Conservation (phyloP, 2,113 vertebrate genomes). For the Monopterus albus region DNA sequence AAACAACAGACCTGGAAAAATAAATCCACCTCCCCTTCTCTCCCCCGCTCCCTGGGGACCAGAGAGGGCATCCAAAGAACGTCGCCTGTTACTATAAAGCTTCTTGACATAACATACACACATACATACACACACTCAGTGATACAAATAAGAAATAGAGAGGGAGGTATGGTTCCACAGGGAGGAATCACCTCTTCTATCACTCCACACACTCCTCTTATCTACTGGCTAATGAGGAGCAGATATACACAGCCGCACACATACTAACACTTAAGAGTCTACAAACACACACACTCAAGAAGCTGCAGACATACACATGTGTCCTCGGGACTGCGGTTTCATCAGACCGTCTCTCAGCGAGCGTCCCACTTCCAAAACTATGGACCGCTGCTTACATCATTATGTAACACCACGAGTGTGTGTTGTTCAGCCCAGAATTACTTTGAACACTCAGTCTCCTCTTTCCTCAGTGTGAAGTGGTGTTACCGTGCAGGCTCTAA, state of each 20-base stretch:
- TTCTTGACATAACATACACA: slow-evolving; percentile 56
- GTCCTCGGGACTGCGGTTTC: slow-evolving; percentile 68
- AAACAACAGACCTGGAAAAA: slow-evolving; percentile 76
- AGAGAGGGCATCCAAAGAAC: slow-evolving; percentile 68
- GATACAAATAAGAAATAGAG: slow-evolving; percentile 68
- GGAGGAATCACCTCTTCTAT: slow-evolving; percentile 77
- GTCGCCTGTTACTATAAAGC: slow-evolving; percentile 66
- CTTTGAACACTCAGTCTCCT: slow-evolving; percentile 67
- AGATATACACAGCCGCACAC: slow-evolving; percentile 49
- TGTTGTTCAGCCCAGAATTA: slow-evolving; percentile 48
- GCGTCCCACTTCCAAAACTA: slow-evolving; percentile 75
- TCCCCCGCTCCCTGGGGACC: slow-evolving; percentile 42
- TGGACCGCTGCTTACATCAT: slow-evolving; percentile 73
- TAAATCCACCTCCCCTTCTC: slow-evolving; percentile 64
- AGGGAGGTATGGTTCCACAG: slow-evolving; percentile 65
- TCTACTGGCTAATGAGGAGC: slow-evolving; percentile 76
- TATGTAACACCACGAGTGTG: slow-evolving; percentile 46
- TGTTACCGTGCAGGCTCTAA: slow-evolving; percentile 62
- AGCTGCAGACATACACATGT: slow-evolving; percentile 25
- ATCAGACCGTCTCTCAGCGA: slow-evolving; percentile 68
- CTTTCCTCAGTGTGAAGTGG: slow-evolving; percentile 56
- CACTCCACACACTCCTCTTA: slow-evolving; percentile 72
- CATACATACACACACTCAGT: slow-evolving; percentile 29
- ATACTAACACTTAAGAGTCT: slow-evolving; percentile 14
- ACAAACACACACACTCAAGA: slow-evolving; percentile 8